Percentiles rank a stretch among this genome's conserved stretches.
phyloP scores from a whole-genome alignment of 2,113 vertebrate genomes.

The Cyprinus carpio region DNA sequence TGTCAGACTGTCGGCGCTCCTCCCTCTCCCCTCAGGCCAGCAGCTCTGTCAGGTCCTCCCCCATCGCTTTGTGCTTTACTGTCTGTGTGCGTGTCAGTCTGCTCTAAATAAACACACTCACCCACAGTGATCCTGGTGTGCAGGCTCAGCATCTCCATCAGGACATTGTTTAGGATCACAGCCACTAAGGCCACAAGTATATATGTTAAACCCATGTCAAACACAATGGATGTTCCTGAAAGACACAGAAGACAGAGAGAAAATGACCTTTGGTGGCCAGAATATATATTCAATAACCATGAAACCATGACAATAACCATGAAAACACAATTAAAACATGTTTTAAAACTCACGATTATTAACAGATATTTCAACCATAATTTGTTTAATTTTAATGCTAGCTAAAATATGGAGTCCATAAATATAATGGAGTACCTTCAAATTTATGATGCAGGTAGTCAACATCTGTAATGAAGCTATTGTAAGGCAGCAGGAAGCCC shows the following conservation, averaged over 20 bases:
- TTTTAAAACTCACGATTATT: background rate
- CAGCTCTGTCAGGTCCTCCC: conserved; percentile 42
- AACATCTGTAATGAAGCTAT: conserved; percentile 97
- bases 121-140: conserved; percentile 93
- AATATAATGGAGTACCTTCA: conserved; percentile 75
- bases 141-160: conserved; percentile 91
- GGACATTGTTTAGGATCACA: conserved; percentile 90
- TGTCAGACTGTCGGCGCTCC: conserved; percentile 1
- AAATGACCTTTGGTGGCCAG: too few species aligned
- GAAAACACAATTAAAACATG: background rate
- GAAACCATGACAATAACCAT: too few species aligned
- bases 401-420: background rate
- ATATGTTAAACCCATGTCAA: conserved; percentile 97
- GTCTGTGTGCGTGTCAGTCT: background rate
- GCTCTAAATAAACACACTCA: conserved; percentile 64
- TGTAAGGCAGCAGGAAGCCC: conserved; percentile 96
- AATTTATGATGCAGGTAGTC: conserved; percentile 97
- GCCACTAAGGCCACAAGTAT: conserved; percentile 91
- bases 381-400: background rate
- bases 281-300: too few species aligned
- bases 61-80: conserved; percentile 12
- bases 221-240: conserved; percentile 94
- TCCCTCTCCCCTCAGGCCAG: conserved; percentile 27
- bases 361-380: background rate
- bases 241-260: conserved; percentile 28